phyloP scores from a whole-genome alignment of 2,888 invertebrate species.

The Cactoblastis cactorum region DNA sequence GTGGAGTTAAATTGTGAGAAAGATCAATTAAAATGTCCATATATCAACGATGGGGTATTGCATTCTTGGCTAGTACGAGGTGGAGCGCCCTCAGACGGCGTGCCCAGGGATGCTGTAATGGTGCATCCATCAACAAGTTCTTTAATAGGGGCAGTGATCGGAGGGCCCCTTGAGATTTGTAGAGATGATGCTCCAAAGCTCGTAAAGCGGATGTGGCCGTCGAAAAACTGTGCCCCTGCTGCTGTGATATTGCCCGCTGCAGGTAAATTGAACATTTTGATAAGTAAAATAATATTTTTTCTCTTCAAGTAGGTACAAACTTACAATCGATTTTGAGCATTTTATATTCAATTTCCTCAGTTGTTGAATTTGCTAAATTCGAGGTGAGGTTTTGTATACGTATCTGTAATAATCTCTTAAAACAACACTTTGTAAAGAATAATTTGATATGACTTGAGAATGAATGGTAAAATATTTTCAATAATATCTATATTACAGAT shows the following conservation, averaged over 20 bases:
- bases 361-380: too few relatives aligned
- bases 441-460: too few relatives aligned
- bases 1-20: conserved; percentile 69
- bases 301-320: too few relatives aligned
- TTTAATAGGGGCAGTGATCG: conserved; percentile 62
- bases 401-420: too few relatives aligned
- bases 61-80: conserved; percentile 62
- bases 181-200: conserved; percentile 57
- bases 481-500: conserved; percentile 40
- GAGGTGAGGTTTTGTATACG: too few relatives aligned
- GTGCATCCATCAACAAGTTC: conserved; percentile 62
- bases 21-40: conserved; percentile 68
- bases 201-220: conserved; percentile 70
- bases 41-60: conserved; percentile 47
- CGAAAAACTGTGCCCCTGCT: conserved; percentile 62
- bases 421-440: too few relatives aligned
- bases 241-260: conserved; percentile 65
- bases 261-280: conserved; percentile 35
- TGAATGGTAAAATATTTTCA: too few relatives aligned
- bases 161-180: conserved; percentile 53
- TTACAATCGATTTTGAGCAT: too few relatives aligned
- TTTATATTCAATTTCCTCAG: too few relatives aligned
- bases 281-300: too few relatives aligned
- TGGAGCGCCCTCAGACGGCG: conserved; percentile 50
- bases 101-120: conserved; percentile 59